A percentile compares a stretch with the other conserved stretches of the same genome.
Evolutionary conservation across 2,888 invertebrate genomes (phyloP).

Genomic region (Sminthurides aquaticus): DNA sequence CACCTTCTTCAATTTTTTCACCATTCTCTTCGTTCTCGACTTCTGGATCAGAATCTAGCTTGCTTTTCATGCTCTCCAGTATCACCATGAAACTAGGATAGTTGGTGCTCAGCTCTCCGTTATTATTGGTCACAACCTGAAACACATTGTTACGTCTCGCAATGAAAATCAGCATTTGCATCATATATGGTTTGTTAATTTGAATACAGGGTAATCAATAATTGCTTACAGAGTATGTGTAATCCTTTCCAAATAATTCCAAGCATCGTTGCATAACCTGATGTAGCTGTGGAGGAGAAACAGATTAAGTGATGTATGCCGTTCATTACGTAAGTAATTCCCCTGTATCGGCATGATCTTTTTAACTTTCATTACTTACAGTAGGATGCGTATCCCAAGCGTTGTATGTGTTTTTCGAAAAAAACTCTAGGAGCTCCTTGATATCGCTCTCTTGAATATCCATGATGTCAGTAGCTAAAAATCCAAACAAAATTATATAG

Average conservation of each 20-base stretch:
- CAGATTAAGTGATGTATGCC: too few species aligned
- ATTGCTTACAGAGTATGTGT: slow-evolving; percentile 54
- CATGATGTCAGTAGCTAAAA: too few species aligned
- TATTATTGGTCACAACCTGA: slow-evolving; percentile 55
- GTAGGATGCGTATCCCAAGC: slow-evolving; percentile 56
- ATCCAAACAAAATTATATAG: too few species aligned
- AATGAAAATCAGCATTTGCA: slow-evolving; percentile 43
- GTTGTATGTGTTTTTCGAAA: slow-evolving; percentile 59
- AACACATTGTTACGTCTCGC: too few species aligned
- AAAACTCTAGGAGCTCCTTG: slow-evolving; percentile 56
- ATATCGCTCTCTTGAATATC: slow-evolving; percentile 51
- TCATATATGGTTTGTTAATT: too few species aligned
- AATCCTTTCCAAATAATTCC: slow-evolving; percentile 60
- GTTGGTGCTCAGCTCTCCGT: slow-evolving; percentile 61
- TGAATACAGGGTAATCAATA: too few species aligned
- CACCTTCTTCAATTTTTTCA: neutral
- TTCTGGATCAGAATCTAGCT: neutral
- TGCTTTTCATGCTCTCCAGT: slow-evolving; percentile 49
- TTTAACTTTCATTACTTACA: too few species aligned
- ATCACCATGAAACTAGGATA: slow-evolving; percentile 65
- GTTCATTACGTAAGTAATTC: too few species aligned
- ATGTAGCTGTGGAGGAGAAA: slow-evolving; percentile 51
- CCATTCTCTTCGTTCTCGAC: neutral
- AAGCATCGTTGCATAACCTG: slow-evolving; percentile 58
- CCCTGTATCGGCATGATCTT: too few species aligned